Base-by-base conservation (phyloP, 2,113 vertebrate genomes). In the Saguinus midas region DNA sequence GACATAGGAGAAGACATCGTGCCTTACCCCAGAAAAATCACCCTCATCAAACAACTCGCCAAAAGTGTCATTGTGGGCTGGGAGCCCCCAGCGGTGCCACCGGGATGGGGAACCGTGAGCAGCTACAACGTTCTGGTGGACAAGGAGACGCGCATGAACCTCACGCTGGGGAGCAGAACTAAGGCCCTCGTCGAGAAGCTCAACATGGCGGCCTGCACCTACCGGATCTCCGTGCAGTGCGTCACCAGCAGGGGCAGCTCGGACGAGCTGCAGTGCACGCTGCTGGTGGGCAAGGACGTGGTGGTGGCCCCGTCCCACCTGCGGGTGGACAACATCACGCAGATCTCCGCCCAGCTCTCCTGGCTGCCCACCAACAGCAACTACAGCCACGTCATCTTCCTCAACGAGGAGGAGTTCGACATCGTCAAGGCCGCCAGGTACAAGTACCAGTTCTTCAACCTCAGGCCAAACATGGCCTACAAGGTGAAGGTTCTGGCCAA, bases 331-430 rank as follows among this genome's bases (percentile, higher is more conserved):
- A 98, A 98, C 97, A 98, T 99, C 96, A 99, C 99, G 0, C 99
- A 99, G 98, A 98, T 98, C 40, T 99, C 99, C 0, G 99, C 99
- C 21, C 99, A 99, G 98, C 99, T 99, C 9, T 99, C 99, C 64
- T 99, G 99, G 99, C 99, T 99, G 97, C 99, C 99, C 35, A 99
- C 99, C 96, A 99, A 99, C 98, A 99, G 99, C 98, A 99, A 99
- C 98, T 99, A 99, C 98, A 99, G 99, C 93, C 99, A 99, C 0
- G 98, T 99, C 87, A 99, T 99, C 98, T 99, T 99, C 98, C 99
- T 99, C 89, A 99, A 99, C 0, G 99, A 99, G 87, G 99, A 99
- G 52, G 99, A 99, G 95, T 99, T 99, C 12, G 99, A 99, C 95
- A 98, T 99, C 57, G 99, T 99, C 95, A 99, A 98, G 98, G 99